Conservation (phyloP, 2,888 invertebrate genomes). For the Coleophora deauratella region DNA sequence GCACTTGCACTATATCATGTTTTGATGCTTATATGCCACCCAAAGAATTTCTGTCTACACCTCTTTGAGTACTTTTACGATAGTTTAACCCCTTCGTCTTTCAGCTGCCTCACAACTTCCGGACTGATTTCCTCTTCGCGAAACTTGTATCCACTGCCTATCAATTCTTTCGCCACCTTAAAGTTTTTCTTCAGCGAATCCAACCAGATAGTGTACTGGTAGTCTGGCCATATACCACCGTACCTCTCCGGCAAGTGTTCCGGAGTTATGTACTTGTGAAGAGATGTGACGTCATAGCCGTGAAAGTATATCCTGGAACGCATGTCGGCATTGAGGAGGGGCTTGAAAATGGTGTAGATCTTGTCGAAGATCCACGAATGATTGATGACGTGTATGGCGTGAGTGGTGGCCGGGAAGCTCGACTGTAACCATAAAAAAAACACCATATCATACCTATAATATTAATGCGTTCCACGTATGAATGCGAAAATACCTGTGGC, state of each 20-base stretch:
- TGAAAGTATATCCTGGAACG: slow-evolving; percentile 79
- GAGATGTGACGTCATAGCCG: slow-evolving; percentile 79
- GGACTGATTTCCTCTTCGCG: slow-evolving; percentile 51
- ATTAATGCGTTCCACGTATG: background rate
- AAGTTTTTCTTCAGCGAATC: slow-evolving; percentile 74
- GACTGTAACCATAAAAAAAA: slow-evolving; percentile 63
- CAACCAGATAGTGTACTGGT: slow-evolving; percentile 83
- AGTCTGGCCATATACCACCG: slow-evolving; percentile 81
- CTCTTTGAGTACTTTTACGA: slow-evolving; percentile 21
- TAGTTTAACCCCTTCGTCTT: slow-evolving; percentile 44
- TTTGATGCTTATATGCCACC: too few species aligned
- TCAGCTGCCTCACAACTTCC: slow-evolving; percentile 47
- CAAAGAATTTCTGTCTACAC: too few species aligned
- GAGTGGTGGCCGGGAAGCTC: slow-evolving; percentile 81
- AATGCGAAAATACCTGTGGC: too few species aligned
- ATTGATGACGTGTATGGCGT: slow-evolving; percentile 84
- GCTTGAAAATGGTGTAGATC: slow-evolving; percentile 85
- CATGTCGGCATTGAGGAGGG: slow-evolving; percentile 81
- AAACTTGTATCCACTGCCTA: slow-evolving; percentile 76
- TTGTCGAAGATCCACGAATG: slow-evolving; percentile 89
- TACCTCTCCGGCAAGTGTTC: slow-evolving; percentile 81
- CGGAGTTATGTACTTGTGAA: slow-evolving; percentile 82
- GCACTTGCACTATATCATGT: too few species aligned
- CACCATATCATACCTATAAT: too few species aligned
- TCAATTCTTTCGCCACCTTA: slow-evolving; percentile 76